These are phyloP conservation scores for Masticophis lateralis DNA, from an alignment of 2,797 vertebrate species.

Conservation along the genomic window DNA sequence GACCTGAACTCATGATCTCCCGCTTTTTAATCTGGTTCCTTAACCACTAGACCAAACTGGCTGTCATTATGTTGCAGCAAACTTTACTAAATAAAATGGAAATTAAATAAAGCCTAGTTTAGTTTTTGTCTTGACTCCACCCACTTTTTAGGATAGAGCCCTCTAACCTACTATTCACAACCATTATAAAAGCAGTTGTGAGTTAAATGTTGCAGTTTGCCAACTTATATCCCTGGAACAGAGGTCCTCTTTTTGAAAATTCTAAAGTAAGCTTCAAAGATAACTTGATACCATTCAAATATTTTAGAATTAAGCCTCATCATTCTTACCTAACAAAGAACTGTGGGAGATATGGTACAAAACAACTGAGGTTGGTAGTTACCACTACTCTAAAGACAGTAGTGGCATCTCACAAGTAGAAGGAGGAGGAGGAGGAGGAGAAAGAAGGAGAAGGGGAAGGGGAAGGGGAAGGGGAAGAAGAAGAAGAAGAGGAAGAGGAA, in stretches of 20 bases:
- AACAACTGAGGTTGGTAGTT: neutral
- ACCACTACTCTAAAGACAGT: neutral
- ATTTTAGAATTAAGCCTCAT: neutral
- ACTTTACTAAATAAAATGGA: neutral
- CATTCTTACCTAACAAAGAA: neutral
- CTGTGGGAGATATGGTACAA: neutral
- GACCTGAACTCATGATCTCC: no score
- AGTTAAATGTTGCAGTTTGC: neutral
- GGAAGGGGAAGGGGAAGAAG: no score
- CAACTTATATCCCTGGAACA: neutral
- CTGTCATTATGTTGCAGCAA: neutral
- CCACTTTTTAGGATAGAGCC: neutral
- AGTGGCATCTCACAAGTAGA: neutral
- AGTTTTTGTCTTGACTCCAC: neutral
- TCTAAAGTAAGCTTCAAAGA: neutral
- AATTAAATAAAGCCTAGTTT: neutral
- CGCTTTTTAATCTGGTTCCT: no score
- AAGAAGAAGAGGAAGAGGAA: no score
- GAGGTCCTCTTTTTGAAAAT: neutral
- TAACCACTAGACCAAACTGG: no score
- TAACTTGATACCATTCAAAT: neutral
- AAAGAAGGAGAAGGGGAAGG: no score
- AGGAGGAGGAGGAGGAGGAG: no score
- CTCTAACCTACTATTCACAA: neutral
- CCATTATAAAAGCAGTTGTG: neutral